Percentiles rank a stretch among this genome's conserved stretches.
These are phyloP conservation scores for Drosophila serrata DNA, from an alignment of 1,140 invertebrate species.

Conservation along the genomic window DNA sequence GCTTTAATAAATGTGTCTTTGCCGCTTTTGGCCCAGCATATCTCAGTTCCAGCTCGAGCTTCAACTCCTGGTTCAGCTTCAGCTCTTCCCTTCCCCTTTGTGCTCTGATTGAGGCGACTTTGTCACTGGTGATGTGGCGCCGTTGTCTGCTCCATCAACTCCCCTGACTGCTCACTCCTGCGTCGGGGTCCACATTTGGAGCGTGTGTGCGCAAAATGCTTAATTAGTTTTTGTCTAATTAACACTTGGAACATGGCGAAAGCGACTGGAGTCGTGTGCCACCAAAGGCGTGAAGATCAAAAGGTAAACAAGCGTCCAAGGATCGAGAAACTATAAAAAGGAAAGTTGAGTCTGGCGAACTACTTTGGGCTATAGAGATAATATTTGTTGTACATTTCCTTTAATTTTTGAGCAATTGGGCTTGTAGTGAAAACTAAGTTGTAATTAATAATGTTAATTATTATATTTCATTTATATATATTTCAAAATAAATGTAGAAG, in stretches of 20 bases:
- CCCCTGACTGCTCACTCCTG: background rate
- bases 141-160: conserved; percentile 21
- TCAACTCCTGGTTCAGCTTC: too few species aligned
- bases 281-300: conserved; percentile 74
- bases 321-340: background rate
- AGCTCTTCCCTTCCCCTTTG: background rate
- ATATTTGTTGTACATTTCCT: background rate
- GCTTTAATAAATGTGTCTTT: conserved; percentile 78
- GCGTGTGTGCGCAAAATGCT: conserved; percentile 73
- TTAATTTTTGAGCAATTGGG: background rate
- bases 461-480: too few species aligned
- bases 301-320: conserved; percentile 32
- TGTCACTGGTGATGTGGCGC: conserved; percentile 41
- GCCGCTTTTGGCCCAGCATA: conserved; percentile 63
- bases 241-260: conserved; percentile 69
- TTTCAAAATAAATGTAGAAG: too few species aligned
- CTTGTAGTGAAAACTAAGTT: background rate
- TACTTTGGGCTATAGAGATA: background rate
- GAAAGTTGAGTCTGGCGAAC: too few species aligned
- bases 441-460: background rate
- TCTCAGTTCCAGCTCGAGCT: conserved; percentile 8
- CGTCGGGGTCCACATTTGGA: conserved; percentile 16
- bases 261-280: conserved; percentile 68
- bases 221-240: conserved; percentile 82
- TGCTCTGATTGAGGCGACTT: conserved; percentile 36